Base-by-base conservation (phyloP, 1,140 invertebrate genomes). In the Macrocentrus cingulum region DNA sequence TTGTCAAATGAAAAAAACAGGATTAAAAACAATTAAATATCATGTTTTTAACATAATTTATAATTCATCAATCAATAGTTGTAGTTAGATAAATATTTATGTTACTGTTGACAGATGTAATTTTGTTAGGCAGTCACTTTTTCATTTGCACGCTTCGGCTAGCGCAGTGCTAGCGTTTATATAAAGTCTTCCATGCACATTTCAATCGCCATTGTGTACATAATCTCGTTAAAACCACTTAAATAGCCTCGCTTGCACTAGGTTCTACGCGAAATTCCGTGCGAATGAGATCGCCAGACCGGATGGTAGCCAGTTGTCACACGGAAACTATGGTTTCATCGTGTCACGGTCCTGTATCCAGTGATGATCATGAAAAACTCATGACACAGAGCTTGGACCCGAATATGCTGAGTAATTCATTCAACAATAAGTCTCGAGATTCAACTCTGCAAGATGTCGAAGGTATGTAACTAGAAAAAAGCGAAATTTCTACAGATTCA, bases 221-320 rank as follows among this genome's bases (percentile, higher is more conserved):
- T 53, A 57, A 1, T 7, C 44, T 13, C 29, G 11, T 8, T 16
- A 51, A 34, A 46, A 45, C 25, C n/a, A 8, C 16, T 45, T 15
- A 60, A 56, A 49, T 39, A 61, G 55, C 52, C 50, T 58, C 29
- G 25, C 13, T 56, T 44, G 13, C 51, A 49, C 37, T 60, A 78
- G 76, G 67, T 66, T 68, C 74, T 2, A 69, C 75, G n/a, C 65
- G 75, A 34, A 76, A 58, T 58, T 69, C 72, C 2, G 62, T 71
- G 75, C 69, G 87, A 81, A 77, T 81, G 32, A 77, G 81, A n/a
- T 89, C 88, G 0, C 88, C 88, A 0, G 88, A 90, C 66, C 82
- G 87, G 25, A 87, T 91, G 79, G 77, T 84, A 1, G 81, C 84
- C 8, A 89, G 88, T 66, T 90, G 84, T 76, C 88, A 89, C 49